A percentile compares a stretch with the other conserved stretches of the same genome.
Evolutionary conservation across 2,113 vertebrate genomes (phyloP).

Genomic region (Aspiorhynchus laticeps): DNA sequence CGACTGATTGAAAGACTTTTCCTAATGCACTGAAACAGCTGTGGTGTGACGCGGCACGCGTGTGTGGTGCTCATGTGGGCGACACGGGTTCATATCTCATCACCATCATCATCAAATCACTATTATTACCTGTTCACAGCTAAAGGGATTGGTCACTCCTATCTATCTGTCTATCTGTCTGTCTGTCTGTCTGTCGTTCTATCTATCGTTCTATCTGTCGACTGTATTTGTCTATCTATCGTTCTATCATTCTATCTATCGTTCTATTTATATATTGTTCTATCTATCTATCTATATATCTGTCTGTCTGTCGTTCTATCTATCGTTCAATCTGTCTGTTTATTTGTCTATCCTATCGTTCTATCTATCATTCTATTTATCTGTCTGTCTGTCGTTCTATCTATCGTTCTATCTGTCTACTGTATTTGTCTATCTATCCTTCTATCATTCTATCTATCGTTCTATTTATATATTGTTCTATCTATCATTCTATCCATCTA

Average conservation of each 20-base stretch:
- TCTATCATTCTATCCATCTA: background rate
- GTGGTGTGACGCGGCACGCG: background rate
- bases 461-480: too few species aligned
- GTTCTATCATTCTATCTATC: background rate
- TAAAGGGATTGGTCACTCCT: too few species aligned
- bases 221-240: background rate
- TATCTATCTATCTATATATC: background rate
- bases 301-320: background rate
- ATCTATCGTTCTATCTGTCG: constrained; percentile 10
- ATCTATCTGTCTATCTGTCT: too few species aligned
- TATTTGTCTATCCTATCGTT: too few species aligned
- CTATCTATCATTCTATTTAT: background rate
- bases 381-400: constrained; percentile 8
- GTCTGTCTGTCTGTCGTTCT: background rate
- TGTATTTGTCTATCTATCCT: background rate
- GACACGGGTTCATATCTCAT: background rate
- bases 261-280: background rate
- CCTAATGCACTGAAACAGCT: constrained; percentile 16
- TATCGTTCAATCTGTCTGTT: background rate
- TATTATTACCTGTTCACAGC: too few species aligned
- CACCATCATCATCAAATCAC: too few species aligned
- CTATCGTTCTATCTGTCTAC: background rate
- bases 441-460: fast-evolving
- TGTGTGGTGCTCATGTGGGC: background rate
- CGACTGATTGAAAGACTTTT: constrained; percentile 17